Percentiles rank a stretch among this genome's conserved stretches.
Conservation (phyloP, 2,113 vertebrate genomes). For the Eira barbara region DNA sequence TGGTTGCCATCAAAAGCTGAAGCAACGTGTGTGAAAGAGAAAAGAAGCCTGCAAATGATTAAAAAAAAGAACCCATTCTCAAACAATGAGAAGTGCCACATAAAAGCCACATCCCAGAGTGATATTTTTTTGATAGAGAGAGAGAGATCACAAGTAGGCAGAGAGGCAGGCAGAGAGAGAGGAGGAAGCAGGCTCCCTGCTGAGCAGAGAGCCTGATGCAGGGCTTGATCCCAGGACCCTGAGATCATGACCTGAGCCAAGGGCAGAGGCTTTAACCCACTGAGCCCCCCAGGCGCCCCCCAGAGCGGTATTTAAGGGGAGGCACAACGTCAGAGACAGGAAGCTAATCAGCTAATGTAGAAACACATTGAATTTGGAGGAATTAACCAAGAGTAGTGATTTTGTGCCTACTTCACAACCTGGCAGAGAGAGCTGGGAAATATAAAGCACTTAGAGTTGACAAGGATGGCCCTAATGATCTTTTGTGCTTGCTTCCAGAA, state of each 20-base stretch:
- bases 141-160: no score
- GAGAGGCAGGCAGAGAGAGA: no score
- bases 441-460: not conserved
- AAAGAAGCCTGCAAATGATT: not conserved
- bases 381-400: not conserved
- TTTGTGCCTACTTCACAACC: not conserved
- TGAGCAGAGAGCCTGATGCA: no score
- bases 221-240: no score
- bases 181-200: no score
- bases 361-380: constrained; percentile 26
- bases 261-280: no score
- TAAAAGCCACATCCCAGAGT: not conserved
- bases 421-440: constrained; percentile 4
- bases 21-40: not conserved
- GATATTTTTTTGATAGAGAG: not conserved
- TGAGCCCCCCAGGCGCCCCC: no score
- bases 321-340: not conserved
- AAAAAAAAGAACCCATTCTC: not conserved
- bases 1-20: constrained; percentile 23
- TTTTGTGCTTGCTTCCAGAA: not conserved
- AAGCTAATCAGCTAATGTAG: not conserved
- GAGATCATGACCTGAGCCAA: no score
- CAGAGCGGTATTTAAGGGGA: not conserved
- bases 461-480: not conserved
- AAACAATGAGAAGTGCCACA: not conserved